These are phyloP conservation scores for Notechis scutatus DNA, from an alignment of 2,113 vertebrate species.

Conservation along the genomic window DNA sequence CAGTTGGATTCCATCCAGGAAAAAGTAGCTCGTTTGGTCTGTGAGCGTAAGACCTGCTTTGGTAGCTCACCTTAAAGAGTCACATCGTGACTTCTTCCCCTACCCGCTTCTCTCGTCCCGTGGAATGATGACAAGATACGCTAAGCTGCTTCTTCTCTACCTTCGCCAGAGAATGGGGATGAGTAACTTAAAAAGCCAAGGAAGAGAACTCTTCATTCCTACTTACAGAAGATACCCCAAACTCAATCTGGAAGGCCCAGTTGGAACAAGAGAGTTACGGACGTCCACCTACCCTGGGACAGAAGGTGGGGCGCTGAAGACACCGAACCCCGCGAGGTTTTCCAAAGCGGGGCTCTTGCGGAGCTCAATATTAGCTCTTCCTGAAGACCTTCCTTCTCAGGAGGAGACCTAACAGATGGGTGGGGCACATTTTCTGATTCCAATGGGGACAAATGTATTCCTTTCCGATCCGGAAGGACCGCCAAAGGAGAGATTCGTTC, in stretches of 20 bases:
- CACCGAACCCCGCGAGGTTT: not conserved
- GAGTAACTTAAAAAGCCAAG: not conserved
- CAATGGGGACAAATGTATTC: constrained; percentile 39
- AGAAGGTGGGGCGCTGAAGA: not conserved
- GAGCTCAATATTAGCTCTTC: not conserved
- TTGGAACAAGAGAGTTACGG: too few species aligned
- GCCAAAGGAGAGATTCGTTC: not conserved
- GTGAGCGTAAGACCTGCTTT: not conserved
- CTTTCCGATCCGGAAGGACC: constrained; percentile 23
- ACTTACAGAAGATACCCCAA: not conserved
- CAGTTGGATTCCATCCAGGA: constrained; percentile 21
- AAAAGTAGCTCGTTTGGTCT: not conserved
- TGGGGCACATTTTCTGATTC: not conserved
- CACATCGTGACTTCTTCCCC: not conserved
- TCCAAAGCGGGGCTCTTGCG: too few species aligned
- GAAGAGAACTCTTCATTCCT: not conserved
- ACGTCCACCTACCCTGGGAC: not conserved
- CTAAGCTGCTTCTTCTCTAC: constrained; percentile 21
- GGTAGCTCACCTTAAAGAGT: not conserved
- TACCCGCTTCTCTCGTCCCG: too few species aligned
- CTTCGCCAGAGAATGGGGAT: not conserved
- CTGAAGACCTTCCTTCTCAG: not conserved
- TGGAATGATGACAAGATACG: constrained; percentile 25
- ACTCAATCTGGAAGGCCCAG: too few species aligned
- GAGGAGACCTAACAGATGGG: not conserved